Evolutionary conservation across 1,140 invertebrate genomes (phyloP).

Genomic region (Acromyrmex echinatior): DNA sequence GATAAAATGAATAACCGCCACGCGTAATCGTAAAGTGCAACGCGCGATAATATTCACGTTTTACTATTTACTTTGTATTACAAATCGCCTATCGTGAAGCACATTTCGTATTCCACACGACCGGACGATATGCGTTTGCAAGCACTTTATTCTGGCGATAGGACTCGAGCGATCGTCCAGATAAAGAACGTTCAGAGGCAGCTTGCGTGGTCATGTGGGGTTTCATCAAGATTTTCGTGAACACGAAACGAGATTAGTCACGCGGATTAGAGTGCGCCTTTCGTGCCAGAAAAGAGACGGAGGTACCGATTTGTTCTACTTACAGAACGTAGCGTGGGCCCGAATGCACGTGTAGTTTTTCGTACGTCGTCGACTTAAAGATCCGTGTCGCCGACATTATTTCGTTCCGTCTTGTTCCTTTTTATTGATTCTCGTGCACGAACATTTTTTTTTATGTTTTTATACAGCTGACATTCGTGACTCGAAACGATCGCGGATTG

Average conservation of each 20-base stretch:
- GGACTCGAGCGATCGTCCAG: background rate
- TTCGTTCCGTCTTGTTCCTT: slow-evolving; percentile 15
- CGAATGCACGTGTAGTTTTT: slow-evolving; percentile 37
- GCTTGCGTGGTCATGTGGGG: slow-evolving; percentile 19
- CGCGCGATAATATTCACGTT: background rate
- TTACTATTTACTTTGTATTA: background rate
- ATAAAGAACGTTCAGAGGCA: slow-evolving; percentile 1
- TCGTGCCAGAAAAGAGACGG: slow-evolving; percentile 24
- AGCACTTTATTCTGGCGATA: background rate
- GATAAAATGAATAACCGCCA: slow-evolving; percentile 16
- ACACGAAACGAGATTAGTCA: slow-evolving; percentile 70
- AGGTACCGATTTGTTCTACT: slow-evolving; percentile 68
- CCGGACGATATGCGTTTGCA: background rate
- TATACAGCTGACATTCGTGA: background rate
- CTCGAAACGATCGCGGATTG: background rate
- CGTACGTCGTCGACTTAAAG: slow-evolving; percentile 45
- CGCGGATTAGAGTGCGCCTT: slow-evolving; percentile 62
- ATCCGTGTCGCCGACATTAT: slow-evolving; percentile 33
- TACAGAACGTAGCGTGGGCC: background rate
- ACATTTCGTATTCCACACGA: background rate
- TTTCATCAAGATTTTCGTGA: slow-evolving; percentile 64
- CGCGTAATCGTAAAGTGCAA: background rate
- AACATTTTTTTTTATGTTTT: background rate
- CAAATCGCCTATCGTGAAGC: background rate
- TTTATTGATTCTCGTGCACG: background rate